Evolutionary conservation across 2,797 vertebrate species (phyloP).

Genomic region (Lacerta viridis): DNA sequence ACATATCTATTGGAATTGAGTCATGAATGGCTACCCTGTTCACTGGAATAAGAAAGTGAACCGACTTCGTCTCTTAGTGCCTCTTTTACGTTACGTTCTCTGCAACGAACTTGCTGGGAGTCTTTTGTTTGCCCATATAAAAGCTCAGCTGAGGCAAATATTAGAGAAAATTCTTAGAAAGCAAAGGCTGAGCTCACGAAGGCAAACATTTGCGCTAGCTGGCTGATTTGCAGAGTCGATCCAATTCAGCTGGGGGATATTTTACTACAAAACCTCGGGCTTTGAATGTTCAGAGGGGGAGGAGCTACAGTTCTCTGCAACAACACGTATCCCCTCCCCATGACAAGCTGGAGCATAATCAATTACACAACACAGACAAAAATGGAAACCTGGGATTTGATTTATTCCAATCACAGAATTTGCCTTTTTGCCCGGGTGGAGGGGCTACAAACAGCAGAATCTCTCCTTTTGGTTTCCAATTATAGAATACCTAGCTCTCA

Average conservation of each 20-base stretch:
- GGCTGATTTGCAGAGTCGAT: background rate
- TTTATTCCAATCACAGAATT: background rate
- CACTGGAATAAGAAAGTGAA: constrained; percentile 38
- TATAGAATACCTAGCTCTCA: background rate
- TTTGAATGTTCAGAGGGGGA: background rate
- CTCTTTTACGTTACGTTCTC: background rate
- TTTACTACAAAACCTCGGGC: background rate
- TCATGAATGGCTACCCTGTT: background rate
- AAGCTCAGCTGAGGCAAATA: constrained; percentile 30
- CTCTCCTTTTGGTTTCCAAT: background rate
- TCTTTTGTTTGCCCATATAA: constrained; percentile 17
- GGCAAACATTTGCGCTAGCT: constrained; percentile 11
- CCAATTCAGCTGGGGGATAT: constrained; percentile 11
- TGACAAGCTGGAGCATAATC: background rate
- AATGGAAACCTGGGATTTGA: background rate
- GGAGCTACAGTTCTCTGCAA: background rate
- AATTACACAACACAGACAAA: background rate
- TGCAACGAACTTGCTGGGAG: constrained; percentile 34
- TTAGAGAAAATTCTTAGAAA: constrained; percentile 25
- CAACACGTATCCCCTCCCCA: background rate
- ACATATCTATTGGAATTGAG: background rate
- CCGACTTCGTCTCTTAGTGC: constrained; percentile 26
- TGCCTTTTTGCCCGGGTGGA: background rate
- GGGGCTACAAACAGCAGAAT: background rate
- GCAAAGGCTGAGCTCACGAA: constrained; percentile 43